A percentile compares a stretch with the other conserved stretches of the same genome.
phyloP scores from a whole-genome alignment of 2,797 vertebrate species.

The Hoplostethus atlanticus region DNA sequence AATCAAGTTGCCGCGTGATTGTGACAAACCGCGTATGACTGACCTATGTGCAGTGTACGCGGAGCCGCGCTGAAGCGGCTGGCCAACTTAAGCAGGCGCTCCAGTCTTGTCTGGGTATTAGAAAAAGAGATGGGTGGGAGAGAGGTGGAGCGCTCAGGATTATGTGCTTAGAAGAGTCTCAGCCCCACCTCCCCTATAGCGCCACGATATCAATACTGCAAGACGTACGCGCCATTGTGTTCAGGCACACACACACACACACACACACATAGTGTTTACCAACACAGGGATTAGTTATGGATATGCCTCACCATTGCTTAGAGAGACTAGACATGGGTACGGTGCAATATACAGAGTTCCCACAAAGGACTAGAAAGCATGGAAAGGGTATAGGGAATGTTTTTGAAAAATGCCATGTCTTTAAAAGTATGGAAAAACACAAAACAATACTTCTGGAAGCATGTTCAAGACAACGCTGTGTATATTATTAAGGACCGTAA shows the following conservation, averaged over 20 bases:
- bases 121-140: constrained; percentile 45
- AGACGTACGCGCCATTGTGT: constrained; percentile 5
- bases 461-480: not conserved
- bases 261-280: constrained; percentile 37
- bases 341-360: constrained; percentile 24
- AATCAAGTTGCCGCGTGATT: constrained; percentile 29
- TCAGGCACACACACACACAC: not conserved
- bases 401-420: constrained; percentile 2
- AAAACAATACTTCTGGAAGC: not conserved
- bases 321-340: constrained; percentile 12
- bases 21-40: constrained; percentile 32
- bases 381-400: constrained; percentile 15
- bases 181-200: constrained; percentile 60
- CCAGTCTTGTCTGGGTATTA: constrained; percentile 62
- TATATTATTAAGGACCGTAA: not conserved
- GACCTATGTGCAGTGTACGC: constrained; percentile 32
- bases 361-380: constrained; percentile 28
- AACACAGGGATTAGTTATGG: constrained; percentile 60
- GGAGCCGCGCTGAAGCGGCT: constrained; percentile 34
- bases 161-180: constrained; percentile 77
- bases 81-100: constrained; percentile 39
- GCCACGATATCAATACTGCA: constrained; percentile 63
- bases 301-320: constrained; percentile 48
- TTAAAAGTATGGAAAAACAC: constrained; percentile 4
- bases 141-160: constrained; percentile 62